A percentile compares a stretch with the other conserved stretches of the same genome.
Evolutionary conservation across 2,888 invertebrate species (phyloP).

Genomic region (Dolichomitus sp.): DNA sequence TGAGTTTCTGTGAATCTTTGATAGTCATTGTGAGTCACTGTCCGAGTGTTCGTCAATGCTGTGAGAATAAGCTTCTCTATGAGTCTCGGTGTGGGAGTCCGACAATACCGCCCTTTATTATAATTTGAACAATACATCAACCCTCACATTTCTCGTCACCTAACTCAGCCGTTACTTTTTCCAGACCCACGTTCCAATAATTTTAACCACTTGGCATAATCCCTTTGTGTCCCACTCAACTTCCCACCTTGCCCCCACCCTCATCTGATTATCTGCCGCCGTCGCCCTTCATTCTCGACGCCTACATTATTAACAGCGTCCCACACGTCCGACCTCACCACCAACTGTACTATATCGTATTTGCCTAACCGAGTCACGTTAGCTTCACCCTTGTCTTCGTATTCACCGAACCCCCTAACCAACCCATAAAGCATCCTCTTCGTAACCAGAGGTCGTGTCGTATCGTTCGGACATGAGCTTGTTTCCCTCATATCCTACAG

Average conservation of each 20-base stretch:
- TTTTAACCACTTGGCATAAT: not conserved
- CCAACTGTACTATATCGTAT: not conserved
- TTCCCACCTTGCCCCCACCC: not conserved
- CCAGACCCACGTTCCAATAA: not conserved
- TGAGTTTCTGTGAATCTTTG: too few species aligned
- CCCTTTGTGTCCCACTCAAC: not conserved
- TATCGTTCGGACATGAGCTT: conserved; percentile 10
- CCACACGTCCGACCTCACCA: conserved; percentile 1
- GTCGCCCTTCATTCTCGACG: not conserved
- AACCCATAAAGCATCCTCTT: conserved; percentile 1
- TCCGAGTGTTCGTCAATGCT: too few species aligned
- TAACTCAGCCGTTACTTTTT: not conserved
- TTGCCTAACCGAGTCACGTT: conserved; percentile 15
- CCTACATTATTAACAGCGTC: not conserved
- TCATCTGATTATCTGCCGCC: not conserved
- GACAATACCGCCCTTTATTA: too few species aligned
- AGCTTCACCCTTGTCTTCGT: conserved; percentile 10
- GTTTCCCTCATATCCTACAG: not conserved
- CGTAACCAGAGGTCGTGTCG: not conserved
- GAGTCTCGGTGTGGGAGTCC: too few species aligned
- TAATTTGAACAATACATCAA: not conserved
- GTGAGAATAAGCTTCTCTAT: too few species aligned
- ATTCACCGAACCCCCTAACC: not conserved
- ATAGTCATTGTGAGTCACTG: too few species aligned
- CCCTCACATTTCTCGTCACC: not conserved